Percentiles rank a stretch among this genome's conserved stretches.
Conservation (phyloP, 2,113 vertebrate genomes). For the Peromyscus polionotus region DNA sequence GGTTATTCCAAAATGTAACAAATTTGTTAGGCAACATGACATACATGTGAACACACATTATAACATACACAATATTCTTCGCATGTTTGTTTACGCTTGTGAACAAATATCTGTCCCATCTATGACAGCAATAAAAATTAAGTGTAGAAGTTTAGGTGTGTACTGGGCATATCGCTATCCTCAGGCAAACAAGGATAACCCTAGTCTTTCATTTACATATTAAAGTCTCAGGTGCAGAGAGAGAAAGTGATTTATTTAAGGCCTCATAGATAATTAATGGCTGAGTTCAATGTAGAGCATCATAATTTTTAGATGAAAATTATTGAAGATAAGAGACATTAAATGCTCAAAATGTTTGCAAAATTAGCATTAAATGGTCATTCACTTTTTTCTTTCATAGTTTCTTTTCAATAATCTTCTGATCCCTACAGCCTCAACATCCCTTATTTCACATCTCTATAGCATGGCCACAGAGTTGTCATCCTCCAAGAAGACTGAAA, state of each 20-base stretch:
- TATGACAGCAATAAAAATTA: neutral
- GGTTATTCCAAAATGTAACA: neutral
- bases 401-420: neutral
- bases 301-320: neutral
- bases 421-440: neutral
- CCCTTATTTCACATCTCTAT: neutral
- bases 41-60: neutral
- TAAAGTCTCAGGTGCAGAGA: neutral
- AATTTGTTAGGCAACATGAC: neutral
- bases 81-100: neutral
- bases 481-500: neutral
- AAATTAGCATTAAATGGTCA: neutral
- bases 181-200: neutral
- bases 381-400: neutral
- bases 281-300: neutral
- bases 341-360: neutral
- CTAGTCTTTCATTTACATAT: neutral
- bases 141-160: neutral
- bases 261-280: neutral
- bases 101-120: neutral
- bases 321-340: neutral
- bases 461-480: neutral
- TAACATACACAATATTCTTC: neutral
- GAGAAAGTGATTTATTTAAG: neutral
- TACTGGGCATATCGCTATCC: neutral